Conservation (phyloP, 2,113 vertebrate genomes). For the Xyrauchen texanus region DNA sequence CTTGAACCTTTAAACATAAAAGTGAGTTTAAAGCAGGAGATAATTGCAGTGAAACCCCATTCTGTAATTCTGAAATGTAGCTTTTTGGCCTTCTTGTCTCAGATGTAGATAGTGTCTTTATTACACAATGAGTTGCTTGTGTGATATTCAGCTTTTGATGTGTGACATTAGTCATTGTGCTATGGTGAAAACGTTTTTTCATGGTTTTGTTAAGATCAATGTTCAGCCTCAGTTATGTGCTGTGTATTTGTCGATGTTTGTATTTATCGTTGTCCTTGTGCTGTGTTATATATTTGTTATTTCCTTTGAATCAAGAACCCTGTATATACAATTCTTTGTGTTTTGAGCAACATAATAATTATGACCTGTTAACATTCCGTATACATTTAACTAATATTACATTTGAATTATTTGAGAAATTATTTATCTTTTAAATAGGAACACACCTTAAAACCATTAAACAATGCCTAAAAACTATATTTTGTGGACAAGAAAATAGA, state of each 20-base stretch:
- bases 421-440: constrained; percentile 18
- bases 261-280: constrained; percentile 39
- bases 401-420: constrained; percentile 15
- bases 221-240: constrained; percentile 10
- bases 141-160: constrained; percentile 4
- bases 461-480: constrained; percentile 37
- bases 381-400: constrained; percentile 11
- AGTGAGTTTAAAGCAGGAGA: not conserved
- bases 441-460: not conserved
- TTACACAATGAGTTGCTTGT: constrained; percentile 23
- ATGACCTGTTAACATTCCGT: constrained; percentile 27
- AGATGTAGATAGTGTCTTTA: not conserved
- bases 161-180: constrained; percentile 25
- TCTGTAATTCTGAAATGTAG: not conserved
- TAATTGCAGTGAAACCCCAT: not conserved
- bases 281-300: constrained; percentile 40
- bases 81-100: not conserved
- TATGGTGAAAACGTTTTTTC: constrained; percentile 20
- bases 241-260: constrained; percentile 20
- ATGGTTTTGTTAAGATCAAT: constrained; percentile 19
- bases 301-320: constrained; percentile 29
- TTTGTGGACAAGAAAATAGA: constrained; percentile 16
- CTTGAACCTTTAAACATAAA: not conserved
- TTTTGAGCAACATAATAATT: constrained; percentile 29
- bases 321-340: constrained; percentile 38